Conservation (phyloP, 2,888 invertebrate species). For the Ophioninae sp. region DNA sequence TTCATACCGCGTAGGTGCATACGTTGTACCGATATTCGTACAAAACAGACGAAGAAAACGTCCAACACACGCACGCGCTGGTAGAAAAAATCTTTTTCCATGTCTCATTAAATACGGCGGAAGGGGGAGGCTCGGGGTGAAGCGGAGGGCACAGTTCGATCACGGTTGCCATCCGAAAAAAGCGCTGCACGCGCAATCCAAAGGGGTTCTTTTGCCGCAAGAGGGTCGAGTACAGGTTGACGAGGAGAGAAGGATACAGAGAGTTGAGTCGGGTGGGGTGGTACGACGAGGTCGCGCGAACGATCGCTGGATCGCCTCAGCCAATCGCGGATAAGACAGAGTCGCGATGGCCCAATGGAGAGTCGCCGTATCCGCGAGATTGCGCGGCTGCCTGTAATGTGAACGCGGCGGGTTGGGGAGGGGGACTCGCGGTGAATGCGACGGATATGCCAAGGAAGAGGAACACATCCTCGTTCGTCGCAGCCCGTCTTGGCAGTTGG, state of each 20-base stretch:
- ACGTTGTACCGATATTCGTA: background rate
- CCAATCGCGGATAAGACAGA: constrained; percentile 40
- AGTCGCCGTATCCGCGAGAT: constrained; percentile 64
- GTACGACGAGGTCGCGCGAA: constrained; percentile 62
- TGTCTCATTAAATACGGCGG: constrained; percentile 19
- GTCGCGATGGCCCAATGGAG: constrained; percentile 62
- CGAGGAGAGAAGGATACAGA: constrained; percentile 48
- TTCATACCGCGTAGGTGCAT: background rate
- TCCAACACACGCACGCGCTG: background rate
- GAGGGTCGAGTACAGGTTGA: constrained; percentile 56
- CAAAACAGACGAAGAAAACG: background rate
- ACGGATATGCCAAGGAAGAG: constrained; percentile 74
- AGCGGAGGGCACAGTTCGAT: constrained; percentile 27
- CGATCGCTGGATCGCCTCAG: constrained; percentile 54
- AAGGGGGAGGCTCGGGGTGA: background rate
- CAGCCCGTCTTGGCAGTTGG: constrained; percentile 76
- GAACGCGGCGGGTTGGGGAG: constrained; percentile 65
- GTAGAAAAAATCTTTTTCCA: constrained; percentile 34
- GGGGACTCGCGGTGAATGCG: constrained; percentile 69
- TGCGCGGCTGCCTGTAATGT: constrained; percentile 71
- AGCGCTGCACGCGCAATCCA: constrained; percentile 52
- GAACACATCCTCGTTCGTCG: constrained; percentile 78
- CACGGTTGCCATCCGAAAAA: constrained; percentile 56
- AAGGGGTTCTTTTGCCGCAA: constrained; percentile 50
- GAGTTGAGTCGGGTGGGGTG: constrained; percentile 31